phyloP scores from a whole-genome alignment of 2,888 invertebrate species.

The Heliothis peltigera region DNA sequence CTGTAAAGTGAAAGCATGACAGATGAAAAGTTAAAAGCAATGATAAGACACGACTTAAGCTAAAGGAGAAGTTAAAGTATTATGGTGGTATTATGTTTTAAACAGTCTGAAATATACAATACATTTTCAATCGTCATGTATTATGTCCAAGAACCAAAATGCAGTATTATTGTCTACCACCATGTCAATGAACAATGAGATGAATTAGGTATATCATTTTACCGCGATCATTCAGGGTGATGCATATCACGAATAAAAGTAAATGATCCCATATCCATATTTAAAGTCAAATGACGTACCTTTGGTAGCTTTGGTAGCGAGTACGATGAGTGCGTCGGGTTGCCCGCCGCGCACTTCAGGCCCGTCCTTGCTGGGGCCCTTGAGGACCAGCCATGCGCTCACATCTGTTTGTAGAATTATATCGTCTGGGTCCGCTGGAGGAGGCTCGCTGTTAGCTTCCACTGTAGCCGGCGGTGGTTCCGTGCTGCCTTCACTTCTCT shows the following conservation, averaged over 20 bases:
- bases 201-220: slow-evolving; percentile 15
- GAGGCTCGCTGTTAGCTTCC: slow-evolving; percentile 54
- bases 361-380: slow-evolving; percentile 95
- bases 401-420: slow-evolving; percentile 95
- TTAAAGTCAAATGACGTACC: slow-evolving; percentile 77
- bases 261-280: slow-evolving; percentile 38
- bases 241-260: slow-evolving; percentile 26
- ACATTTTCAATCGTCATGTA: neutral
- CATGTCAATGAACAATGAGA: slow-evolving; percentile 32
- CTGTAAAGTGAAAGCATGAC: slow-evolving; percentile 89
- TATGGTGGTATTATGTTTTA: slow-evolving; percentile 8
- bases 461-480: slow-evolving; percentile 68
- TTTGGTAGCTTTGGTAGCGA: slow-evolving; percentile 98
- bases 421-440: slow-evolving; percentile 83
- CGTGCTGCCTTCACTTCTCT: slow-evolving; percentile 81
- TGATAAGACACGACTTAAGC: slow-evolving; percentile 52
- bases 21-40: slow-evolving; percentile 84
- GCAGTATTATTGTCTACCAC: slow-evolving; percentile 42
- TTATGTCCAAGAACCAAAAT: slow-evolving; percentile 41
- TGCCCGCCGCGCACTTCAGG: slow-evolving; percentile 98
- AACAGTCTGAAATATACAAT: slow-evolving; percentile 5
- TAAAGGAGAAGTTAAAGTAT: slow-evolving; percentile 15
- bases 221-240: slow-evolving; percentile 17
- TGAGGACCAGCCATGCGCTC: slow-evolving; percentile 93
- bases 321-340: slow-evolving; percentile 97